Evolutionary conservation across 2,113 vertebrate species (phyloP).

Genomic region (Camelus dromedarius): DNA sequence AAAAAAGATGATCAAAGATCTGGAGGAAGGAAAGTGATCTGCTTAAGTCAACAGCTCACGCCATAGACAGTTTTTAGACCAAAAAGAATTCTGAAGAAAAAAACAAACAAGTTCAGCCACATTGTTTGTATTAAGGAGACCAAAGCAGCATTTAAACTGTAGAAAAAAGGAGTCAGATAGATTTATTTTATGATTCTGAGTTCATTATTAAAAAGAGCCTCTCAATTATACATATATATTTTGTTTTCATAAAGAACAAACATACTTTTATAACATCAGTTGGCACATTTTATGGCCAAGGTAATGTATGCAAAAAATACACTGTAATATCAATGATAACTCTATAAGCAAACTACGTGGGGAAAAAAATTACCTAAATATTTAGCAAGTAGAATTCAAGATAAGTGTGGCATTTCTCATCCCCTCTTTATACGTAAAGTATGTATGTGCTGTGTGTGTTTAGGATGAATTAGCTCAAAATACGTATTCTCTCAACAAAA

Average conservation of each 20-base stretch:
- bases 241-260: background rate
- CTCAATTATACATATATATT: background rate
- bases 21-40: background rate
- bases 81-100: slow-evolving; percentile 1
- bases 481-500: background rate
- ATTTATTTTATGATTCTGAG: background rate
- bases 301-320: background rate
- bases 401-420: background rate
- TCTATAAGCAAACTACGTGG: background rate
- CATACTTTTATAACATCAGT: background rate
- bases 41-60: background rate
- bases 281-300: background rate
- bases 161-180: background rate
- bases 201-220: background rate
- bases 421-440: background rate
- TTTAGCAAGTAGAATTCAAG: slow-evolving; percentile 18
- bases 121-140: background rate
- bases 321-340: background rate
- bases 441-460: background rate
- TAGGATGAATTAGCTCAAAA: background rate
- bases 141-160: background rate
- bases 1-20: background rate
- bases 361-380: background rate
- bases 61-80: background rate
- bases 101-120: background rate